phyloP scores from a whole-genome alignment of 2,113 vertebrate genomes.

The Euleptes europaea region DNA sequence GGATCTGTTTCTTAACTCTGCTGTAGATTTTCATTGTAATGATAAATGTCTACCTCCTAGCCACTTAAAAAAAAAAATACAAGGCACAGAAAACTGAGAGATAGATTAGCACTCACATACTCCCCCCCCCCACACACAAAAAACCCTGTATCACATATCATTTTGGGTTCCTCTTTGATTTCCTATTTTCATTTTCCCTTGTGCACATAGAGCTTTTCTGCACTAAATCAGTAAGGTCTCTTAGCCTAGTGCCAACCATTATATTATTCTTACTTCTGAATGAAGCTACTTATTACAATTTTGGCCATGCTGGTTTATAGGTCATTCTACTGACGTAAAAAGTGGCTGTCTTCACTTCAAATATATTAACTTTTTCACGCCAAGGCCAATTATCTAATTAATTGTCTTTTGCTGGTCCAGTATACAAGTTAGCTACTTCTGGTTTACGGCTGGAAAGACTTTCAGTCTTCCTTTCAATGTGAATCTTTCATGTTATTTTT shows the following conservation, averaged over 20 bases:
- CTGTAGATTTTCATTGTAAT: background rate
- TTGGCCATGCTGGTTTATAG: background rate
- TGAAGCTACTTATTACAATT: constrained; percentile 25
- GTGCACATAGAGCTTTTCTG: background rate
- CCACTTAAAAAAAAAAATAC: too few relatives aligned
- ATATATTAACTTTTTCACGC: too few relatives aligned
- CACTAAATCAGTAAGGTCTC: background rate
- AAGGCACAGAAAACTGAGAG: background rate
- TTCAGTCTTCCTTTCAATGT: too few relatives aligned
- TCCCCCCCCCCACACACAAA: background rate
- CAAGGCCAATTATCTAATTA: too few relatives aligned
- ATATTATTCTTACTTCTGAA: constrained; percentile 9
- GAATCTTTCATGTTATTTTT: too few relatives aligned
- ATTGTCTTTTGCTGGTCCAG: too few relatives aligned
- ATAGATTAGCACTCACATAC: background rate
- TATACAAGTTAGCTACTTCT: too few relatives aligned
- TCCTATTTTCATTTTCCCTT: background rate
- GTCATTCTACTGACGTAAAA: background rate
- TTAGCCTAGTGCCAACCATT: background rate
- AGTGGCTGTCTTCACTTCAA: background rate
- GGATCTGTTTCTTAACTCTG: background rate
- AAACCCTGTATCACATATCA: background rate
- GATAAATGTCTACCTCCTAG: background rate
- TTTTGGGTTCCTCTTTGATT: background rate
- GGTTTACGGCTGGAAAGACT: too few relatives aligned